Conservation (phyloP, 2,888 invertebrate species). For the Phortica magna region DNA sequence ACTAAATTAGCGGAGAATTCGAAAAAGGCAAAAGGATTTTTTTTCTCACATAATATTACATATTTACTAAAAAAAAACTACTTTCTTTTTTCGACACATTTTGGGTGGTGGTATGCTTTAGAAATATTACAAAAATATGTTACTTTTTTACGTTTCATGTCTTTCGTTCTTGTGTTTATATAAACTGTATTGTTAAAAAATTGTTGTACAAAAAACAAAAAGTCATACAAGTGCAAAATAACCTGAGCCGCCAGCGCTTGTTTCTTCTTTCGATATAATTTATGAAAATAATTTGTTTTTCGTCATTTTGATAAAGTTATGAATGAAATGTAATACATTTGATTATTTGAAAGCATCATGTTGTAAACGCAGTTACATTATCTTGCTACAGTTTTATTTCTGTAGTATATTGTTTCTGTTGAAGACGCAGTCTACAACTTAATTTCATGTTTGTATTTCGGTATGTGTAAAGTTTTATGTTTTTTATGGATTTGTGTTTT, state of each 20-base stretch:
- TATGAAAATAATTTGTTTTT: neutral
- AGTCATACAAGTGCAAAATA: constrained; percentile 33
- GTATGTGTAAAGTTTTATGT: neutral
- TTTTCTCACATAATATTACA: neutral
- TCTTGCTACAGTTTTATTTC: constrained; percentile 43
- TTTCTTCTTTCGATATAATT: constrained; percentile 22
- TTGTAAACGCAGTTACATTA: constrained; percentile 40
- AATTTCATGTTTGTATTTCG: neutral
- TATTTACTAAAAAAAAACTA: constrained; percentile 15
- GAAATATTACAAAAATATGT: constrained; percentile 26
- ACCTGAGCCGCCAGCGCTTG: constrained; percentile 33
- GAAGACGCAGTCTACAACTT: neutral
- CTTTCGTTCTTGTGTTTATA: constrained; percentile 18
- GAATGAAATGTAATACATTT: constrained; percentile 67
- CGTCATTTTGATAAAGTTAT: constrained; percentile 32
- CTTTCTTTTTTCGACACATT: neutral
- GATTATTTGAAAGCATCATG: constrained; percentile 48
- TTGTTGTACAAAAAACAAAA: constrained; percentile 32
- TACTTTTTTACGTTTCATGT: constrained; percentile 19
- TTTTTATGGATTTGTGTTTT: neutral
- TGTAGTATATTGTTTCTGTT: neutral
- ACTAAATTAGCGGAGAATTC: constrained; percentile 4
- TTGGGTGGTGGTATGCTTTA: neutral
- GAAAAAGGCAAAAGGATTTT: constrained; percentile 9
- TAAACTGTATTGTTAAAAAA: constrained; percentile 18